Conservation (phyloP, 1,140 invertebrate genomes). For the Tachypleus tridentatus region DNA sequence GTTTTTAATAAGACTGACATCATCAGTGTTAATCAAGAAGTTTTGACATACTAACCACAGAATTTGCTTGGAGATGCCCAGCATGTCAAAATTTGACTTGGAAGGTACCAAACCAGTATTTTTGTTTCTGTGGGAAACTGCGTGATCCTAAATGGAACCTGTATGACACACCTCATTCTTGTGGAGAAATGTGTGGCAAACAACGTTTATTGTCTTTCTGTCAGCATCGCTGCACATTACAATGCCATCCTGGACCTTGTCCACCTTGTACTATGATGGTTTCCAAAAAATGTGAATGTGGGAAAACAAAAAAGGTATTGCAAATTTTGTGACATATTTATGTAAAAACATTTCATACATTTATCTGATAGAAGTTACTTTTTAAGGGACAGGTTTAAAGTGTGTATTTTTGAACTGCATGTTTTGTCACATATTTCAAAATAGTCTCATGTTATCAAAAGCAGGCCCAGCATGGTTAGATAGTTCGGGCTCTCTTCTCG, state of each 20-base stretch:
- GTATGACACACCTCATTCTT: constrained; percentile 68
- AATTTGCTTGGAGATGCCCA: constrained; percentile 78
- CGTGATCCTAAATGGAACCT: constrained; percentile 57
- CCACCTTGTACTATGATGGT: constrained; percentile 59
- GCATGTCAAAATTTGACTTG: constrained; percentile 65
- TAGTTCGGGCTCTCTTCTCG: too few relatives aligned
- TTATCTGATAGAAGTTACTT: too few relatives aligned
- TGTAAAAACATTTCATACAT: too few relatives aligned
- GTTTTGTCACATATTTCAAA: too few relatives aligned
- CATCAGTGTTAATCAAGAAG: too few relatives aligned
- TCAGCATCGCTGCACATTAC: constrained; percentile 65
- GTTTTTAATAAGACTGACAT: too few relatives aligned
- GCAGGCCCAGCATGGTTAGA: too few relatives aligned
- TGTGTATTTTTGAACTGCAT: too few relatives aligned
- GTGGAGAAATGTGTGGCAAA: constrained; percentile 69
- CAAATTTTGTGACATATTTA: too few relatives aligned
- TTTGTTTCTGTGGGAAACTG: constrained; percentile 70
- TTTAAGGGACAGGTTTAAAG: too few relatives aligned
- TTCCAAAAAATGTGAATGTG: constrained; percentile 39
- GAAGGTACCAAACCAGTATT: constrained; percentile 55
- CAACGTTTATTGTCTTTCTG: constrained; percentile 41
- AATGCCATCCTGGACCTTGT: constrained; percentile 76
- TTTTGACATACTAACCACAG: too few relatives aligned
- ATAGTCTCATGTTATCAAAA: too few relatives aligned
- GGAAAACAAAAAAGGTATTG: constrained; percentile 29